These are phyloP conservation scores for Drosophila mauritiana DNA, from an alignment of 1,140 invertebrate species.

Conservation along the genomic window DNA sequence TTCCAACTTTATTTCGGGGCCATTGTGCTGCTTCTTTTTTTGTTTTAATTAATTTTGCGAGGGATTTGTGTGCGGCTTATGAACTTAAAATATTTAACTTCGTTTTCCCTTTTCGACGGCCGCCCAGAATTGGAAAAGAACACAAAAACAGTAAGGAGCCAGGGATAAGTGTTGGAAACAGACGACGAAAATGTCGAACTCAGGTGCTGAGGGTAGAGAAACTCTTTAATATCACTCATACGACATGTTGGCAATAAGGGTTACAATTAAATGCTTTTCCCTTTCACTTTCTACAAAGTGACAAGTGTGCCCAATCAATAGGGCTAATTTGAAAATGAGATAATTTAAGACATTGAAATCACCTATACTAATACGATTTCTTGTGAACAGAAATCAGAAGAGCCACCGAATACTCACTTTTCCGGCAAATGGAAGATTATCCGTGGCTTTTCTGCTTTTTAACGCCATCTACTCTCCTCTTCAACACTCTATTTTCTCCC, in stretches of 20 bases:
- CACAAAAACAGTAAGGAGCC: conserved; percentile 37
- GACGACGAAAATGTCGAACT: conserved; percentile 3
- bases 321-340: neutral
- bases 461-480: neutral
- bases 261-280: neutral
- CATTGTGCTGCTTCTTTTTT: conserved; percentile 47
- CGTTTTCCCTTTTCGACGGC: conserved; percentile 4
- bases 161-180: neutral
- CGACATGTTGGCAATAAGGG: conserved; percentile 12
- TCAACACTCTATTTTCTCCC: neutral
- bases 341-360: neutral
- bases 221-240: conserved; percentile 5
- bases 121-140: neutral
- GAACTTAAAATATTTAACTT: conserved; percentile 74
- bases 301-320: neutral
- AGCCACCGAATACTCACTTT: conserved; percentile 2
- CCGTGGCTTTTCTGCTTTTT: conserved; percentile 9
- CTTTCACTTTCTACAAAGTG: neutral
- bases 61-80: conserved; percentile 69
- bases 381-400: neutral
- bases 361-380: neutral
- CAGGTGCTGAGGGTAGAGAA: conserved; percentile 5
- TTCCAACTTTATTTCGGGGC: conserved; percentile 35
- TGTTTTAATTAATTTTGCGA: conserved; percentile 73
- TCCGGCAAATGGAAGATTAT: conserved; percentile 13